Conservation (phyloP, 2,888 invertebrate genomes). For the Antheraea assamensis region DNA sequence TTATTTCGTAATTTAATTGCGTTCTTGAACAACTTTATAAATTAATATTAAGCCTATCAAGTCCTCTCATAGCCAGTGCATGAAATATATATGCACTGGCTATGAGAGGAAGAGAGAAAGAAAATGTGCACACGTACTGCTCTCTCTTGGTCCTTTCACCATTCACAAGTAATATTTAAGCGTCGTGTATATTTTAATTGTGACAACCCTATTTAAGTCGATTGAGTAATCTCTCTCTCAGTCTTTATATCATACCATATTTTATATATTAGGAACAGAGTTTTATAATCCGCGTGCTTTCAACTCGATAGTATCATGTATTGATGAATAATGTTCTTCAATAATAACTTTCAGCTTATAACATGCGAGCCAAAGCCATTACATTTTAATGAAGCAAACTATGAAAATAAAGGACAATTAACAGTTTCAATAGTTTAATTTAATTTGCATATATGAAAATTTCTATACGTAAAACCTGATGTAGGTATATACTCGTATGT, state of each 20-base stretch:
- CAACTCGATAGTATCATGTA: constrained; percentile 40
- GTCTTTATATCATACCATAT: constrained; percentile 35
- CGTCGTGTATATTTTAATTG: constrained; percentile 31
- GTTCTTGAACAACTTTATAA: no score
- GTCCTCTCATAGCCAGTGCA: no score
- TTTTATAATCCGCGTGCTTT: constrained; percentile 38
- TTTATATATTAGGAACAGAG: constrained; percentile 42
- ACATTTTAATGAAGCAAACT: not conserved
- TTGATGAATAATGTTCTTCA: constrained; percentile 30
- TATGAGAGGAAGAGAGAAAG: no score
- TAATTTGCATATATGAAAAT: not conserved
- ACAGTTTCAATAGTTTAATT: not conserved
- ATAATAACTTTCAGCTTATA: not conserved
- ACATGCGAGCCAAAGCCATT: not conserved
- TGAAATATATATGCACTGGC: no score
- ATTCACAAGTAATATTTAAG: not conserved
- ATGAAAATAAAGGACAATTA: not conserved
- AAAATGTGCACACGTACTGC: no score
- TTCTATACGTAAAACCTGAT: no score
- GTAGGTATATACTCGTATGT: no score
- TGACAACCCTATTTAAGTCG: constrained; percentile 38
- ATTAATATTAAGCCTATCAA: no score
- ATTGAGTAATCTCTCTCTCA: constrained; percentile 42
- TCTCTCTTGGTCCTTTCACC: not conserved
- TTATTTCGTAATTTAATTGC: no score